Evolutionary conservation across 2,113 vertebrate species (phyloP), one percentile per base, ranked within the genome.

Genomic region (Oryzias celebensis): DNA sequence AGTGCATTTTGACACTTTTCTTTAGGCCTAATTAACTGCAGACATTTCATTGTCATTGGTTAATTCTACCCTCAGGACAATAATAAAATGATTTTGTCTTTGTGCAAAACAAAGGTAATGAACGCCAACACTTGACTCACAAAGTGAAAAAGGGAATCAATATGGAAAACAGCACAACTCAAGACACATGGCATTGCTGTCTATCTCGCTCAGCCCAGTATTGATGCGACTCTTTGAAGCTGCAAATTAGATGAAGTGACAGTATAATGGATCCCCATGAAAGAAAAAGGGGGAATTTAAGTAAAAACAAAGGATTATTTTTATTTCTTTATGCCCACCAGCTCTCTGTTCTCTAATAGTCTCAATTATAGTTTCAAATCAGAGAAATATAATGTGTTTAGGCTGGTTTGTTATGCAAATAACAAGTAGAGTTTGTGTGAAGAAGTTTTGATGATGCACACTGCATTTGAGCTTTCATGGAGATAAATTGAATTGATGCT

Each of bases 201-300:
- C 82, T 80, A 77, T 78, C 77, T 47, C 58, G 79, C 71, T 81
- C 53, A 58, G 73, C 12, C 1, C 46, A 6, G 48, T 75, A 80
- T 81, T 84, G 86, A 87, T 81, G 80, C 68, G 81, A 84, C 73
- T 83, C 81, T 83, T 82, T 83, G 79, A 36, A 85, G 83, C 79
- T 84, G 84, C 84, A 84, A 86, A 86, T 84, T 67, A 85, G 77
- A 54, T 76, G 60, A 82, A 84, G 82, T 81, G 84, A 84, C 82
- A 80, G 66, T 58, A 84, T 81, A 89, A 88, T 83, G 77, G 73
- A 81, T 53, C 65, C 12, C 47, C 51, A 62, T 62, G 67, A 61
- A 80, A 75, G 44, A 54, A 73, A 68, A 65, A 36, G 20, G 52
- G 44, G 61, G 52, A 63, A 56, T 71, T 80, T 70, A 62, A 64